Evolutionary conservation across 2,113 vertebrate genomes (phyloP).

Genomic region (Pedetes capensis): DNA sequence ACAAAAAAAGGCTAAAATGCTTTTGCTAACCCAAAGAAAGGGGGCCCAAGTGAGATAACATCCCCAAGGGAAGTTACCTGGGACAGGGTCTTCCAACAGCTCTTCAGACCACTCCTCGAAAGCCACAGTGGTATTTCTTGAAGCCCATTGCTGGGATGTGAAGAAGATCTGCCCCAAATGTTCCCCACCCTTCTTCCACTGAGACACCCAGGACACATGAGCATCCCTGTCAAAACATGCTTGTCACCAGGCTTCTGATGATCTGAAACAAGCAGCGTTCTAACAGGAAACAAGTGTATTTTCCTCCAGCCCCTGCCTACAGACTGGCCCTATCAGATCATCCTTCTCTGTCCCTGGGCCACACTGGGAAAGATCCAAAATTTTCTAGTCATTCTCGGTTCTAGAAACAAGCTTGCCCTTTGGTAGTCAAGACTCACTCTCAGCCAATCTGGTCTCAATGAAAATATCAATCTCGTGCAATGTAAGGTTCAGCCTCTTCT

Average conservation of each 20-base stretch:
- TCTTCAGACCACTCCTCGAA: not conserved
- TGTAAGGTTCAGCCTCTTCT: not conserved
- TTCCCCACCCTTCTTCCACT: not conserved
- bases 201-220: not conserved
- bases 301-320: not conserved
- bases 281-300: not conserved
- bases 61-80: not conserved
- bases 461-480: not conserved
- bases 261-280: not conserved
- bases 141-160: not conserved
- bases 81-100: not conserved
- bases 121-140: not conserved
- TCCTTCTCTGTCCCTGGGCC: not conserved
- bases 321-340: not conserved
- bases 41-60: not conserved
- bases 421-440: not conserved
- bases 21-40: not conserved
- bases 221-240: not conserved
- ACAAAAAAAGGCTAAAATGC: not conserved
- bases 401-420: not conserved
- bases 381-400: not conserved
- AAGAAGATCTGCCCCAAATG: not conserved
- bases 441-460: not conserved
- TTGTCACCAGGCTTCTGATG: no score
- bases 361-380: not conserved